Evolutionary conservation across 2,113 vertebrate species (phyloP), one percentile per base, ranked within the genome.

Genomic region (Stigmatopora argus): DNA sequence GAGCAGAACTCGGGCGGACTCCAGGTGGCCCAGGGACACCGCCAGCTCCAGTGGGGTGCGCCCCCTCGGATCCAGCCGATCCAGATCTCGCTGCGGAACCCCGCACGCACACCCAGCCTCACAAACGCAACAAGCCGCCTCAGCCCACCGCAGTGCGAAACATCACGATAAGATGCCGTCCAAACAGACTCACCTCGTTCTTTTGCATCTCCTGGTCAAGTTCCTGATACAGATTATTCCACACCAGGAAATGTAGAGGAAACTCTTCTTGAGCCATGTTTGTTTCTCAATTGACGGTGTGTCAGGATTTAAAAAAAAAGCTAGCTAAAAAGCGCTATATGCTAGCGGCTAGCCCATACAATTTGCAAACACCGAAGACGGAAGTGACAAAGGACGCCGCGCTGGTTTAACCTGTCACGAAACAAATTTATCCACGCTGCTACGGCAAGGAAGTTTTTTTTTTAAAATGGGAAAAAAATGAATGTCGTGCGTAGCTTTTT

Each of bases 11-110:
- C 93, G 87, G 66, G 87, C 91, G 0, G 94, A 94, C 86, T 97
- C 95, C 80, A 96, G 84, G 89, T 97, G 94, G 55, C 95, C 95
- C 72, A 97, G 90, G 65, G 93, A 94, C 75, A 96, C 93, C 0
- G 96, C 93, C 85, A 98, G 89, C 85, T 97, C 93, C 86, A 98
- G 88, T 0, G 94, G 93, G 15, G 93, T 94, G 71, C 96, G 91
- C 2, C 94, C 95, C 1, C 94, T 92, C 7, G 95, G 94, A 79
- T 96, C 96, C 41, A 90, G 68, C 84, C 92, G 83, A 79, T 93
- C 93, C 66, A 94, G 76, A 65, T 96, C 91, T 38, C 94, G 92
- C 94, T 97, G 89, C 34, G 67, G 63, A 67, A 34, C 18, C 71
- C 66, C 70, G 56, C 53, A 65, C 63, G 67, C 47, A 41, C 38